These are phyloP conservation scores for Phymanthus crucifer DNA, from an alignment of 92 coral and sea anemone genomes.

Conservation along the genomic window DNA sequence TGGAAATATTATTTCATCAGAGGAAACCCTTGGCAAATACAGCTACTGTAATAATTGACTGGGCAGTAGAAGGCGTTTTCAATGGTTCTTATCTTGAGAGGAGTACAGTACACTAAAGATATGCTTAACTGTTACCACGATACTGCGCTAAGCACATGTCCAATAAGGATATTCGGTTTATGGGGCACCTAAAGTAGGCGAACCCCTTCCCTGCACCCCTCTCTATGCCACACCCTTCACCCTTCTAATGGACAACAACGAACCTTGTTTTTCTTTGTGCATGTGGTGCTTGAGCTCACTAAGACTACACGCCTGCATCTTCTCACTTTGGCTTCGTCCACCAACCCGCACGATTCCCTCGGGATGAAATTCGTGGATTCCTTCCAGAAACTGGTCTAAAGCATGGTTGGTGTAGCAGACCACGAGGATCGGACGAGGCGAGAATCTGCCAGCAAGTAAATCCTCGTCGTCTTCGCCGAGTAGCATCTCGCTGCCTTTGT, in stretches of 20 bases:
- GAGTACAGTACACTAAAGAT: no score
- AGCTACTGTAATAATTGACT: no score
- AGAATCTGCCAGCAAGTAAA: neutral
- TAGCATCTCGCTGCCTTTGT: slow-evolving; percentile 45
- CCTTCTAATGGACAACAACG: neutral
- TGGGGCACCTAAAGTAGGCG: no score
- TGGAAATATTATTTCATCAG: neutral
- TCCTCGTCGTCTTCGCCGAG: slow-evolving; percentile 8
- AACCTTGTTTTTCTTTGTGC: slow-evolving; percentile 50
- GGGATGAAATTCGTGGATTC: slow-evolving; percentile 81
- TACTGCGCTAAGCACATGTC: no score
- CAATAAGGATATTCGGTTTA: no score
- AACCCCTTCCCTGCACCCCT: no score
- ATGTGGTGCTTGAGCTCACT: slow-evolving; percentile 60
- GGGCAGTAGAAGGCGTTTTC: no score
- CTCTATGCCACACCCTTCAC: no score
- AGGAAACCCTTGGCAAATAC: neutral
- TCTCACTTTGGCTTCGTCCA: slow-evolving; percentile 86
- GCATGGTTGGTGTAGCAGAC: slow-evolving; percentile 98
- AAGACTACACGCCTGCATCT: slow-evolving; percentile 63
- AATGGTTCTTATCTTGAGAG: no score
- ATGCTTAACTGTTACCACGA: no score
- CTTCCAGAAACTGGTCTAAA: slow-evolving; percentile 92
- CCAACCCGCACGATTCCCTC: slow-evolving; percentile 87
- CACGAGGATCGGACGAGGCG: slow-evolving; percentile 77